These are phyloP conservation scores for Rhinatrema bivittatum DNA, from an alignment of 2,797 vertebrate species.

Conservation along the genomic window DNA sequence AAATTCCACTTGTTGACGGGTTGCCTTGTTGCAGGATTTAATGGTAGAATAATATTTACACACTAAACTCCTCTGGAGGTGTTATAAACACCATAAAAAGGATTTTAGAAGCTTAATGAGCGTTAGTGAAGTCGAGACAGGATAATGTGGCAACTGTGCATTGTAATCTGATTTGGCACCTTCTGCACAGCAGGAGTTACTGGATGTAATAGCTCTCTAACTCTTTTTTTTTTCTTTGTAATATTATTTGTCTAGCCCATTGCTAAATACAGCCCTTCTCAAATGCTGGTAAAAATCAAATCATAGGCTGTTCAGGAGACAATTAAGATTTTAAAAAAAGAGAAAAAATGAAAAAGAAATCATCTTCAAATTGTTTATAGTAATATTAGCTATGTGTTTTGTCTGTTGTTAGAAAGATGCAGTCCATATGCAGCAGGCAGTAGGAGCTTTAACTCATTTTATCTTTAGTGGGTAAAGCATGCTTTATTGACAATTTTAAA, in stretches of 20 bases:
- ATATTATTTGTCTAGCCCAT: conserved; percentile 26
- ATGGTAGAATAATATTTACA: conserved; percentile 64
- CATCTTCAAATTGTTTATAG: no score
- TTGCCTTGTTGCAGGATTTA: conserved; percentile 57
- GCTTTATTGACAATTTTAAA: no score
- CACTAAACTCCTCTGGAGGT: conserved; percentile 60
- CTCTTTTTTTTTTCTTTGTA: conserved; percentile 13
- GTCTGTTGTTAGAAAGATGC: no score
- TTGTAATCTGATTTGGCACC: conserved; percentile 61
- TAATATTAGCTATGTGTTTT: no score
- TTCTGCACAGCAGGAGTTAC: conserved; percentile 37
- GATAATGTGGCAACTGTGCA: conserved; percentile 55
- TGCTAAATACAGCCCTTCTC: not conserved
- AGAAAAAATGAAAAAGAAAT: no score
- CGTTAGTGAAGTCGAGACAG: conserved; percentile 51
- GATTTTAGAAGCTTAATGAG: conserved; percentile 64
- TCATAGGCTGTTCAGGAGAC: no score
- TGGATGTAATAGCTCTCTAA: conserved; percentile 27
- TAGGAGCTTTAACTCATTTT: no score
- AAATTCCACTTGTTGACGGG: conserved; percentile 52
- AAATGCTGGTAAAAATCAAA: no score
- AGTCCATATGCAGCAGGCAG: no score
- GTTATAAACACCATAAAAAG: conserved; percentile 59
- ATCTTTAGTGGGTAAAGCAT: no score
- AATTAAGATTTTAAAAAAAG: no score